phyloP scores from a whole-genome alignment of 2,113 vertebrate species.

The Equus quagga region DNA sequence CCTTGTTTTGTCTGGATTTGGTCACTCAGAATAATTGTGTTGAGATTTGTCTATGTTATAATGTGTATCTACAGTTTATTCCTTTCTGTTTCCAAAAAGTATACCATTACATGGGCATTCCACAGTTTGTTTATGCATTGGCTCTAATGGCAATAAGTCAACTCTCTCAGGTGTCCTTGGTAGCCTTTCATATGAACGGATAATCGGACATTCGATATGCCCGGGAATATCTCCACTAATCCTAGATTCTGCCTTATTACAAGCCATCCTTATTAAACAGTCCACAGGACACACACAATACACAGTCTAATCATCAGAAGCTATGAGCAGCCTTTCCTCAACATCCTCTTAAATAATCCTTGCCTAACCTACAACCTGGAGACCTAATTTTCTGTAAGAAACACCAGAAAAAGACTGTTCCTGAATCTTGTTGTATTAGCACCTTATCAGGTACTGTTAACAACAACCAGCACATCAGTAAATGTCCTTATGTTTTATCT shows the following conservation, averaged over 20 bases:
- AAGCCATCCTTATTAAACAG: neutral
- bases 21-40: neutral
- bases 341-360: neutral
- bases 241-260: neutral
- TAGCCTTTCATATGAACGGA: neutral
- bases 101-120: neutral
- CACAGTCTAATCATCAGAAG: neutral
- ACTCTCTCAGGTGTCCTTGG: neutral
- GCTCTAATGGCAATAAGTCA: neutral
- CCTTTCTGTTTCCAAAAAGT: neutral
- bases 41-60: neutral
- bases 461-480: neutral
- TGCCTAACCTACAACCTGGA: neutral
- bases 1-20: neutral
- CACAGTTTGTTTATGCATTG: neutral
- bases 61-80: neutral
- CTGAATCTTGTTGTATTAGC: neutral
- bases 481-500: neutral
- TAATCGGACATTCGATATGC: neutral
- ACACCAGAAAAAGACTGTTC: neutral
- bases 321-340: neutral
- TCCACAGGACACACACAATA: neutral
- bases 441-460: neutral
- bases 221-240: neutral
- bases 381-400: neutral